Evolutionary conservation across 1,140 invertebrate genomes (phyloP).

Genomic region (Venustaconcha ellipsiformis): DNA sequence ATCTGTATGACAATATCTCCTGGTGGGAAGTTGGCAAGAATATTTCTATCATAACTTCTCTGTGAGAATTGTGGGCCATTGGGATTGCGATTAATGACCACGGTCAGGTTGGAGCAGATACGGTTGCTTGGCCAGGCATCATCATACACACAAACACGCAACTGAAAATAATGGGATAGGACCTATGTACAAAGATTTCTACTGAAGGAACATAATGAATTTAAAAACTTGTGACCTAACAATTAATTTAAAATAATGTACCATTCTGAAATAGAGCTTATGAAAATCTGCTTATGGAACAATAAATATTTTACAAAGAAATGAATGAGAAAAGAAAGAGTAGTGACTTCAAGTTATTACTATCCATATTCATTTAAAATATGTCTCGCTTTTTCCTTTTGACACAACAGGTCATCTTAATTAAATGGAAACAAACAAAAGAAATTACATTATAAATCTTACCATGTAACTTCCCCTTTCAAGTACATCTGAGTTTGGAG

Average conservation of each 20-base stretch:
- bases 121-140: slow-evolving; percentile 25
- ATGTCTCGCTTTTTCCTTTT: too few species aligned
- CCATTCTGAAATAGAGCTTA: too few species aligned
- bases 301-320: too few species aligned
- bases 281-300: too few species aligned
- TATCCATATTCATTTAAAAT: too few species aligned
- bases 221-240: too few species aligned
- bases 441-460: neutral
- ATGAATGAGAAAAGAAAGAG: too few species aligned
- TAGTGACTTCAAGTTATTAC: too few species aligned
- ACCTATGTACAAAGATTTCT: too few species aligned
- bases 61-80: slow-evolving; percentile 12
- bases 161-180: slow-evolving; percentile 1
- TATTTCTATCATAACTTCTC: neutral
- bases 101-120: slow-evolving; percentile 8
- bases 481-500: slow-evolving; percentile 82
- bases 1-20: slow-evolving; percentile 18
- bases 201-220: too few species aligned
- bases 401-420: neutral
- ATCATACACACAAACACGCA: slow-evolving; percentile 21
- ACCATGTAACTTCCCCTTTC: slow-evolving; percentile 14
- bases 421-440: neutral
- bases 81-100: slow-evolving; percentile 17
- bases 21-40: slow-evolving; percentile 22
- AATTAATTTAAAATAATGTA: too few species aligned